Conservation (phyloP, 1,140 invertebrate genomes). For the Drosophila seguyi region DNA sequence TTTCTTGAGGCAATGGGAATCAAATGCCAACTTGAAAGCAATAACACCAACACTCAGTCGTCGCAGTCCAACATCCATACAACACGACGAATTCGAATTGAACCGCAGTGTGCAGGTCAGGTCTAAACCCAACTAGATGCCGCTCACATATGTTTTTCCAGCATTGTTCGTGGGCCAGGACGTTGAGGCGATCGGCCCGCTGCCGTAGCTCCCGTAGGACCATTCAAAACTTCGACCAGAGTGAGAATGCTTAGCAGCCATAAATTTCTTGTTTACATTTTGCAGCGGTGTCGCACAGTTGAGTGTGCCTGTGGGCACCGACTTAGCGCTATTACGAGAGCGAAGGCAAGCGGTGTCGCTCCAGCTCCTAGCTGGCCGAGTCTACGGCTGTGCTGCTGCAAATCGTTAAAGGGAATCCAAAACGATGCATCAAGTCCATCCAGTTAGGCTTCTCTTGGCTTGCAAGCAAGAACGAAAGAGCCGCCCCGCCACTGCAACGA, state of each 20-base stretch:
- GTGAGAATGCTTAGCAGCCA: conserved; percentile 51
- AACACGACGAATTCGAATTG: conserved; percentile 38
- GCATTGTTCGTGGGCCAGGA: conserved; percentile 20
- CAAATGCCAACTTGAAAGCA: conserved; percentile 83
- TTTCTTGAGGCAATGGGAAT: conserved; percentile 80
- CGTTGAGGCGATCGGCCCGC: neutral
- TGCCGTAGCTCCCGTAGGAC: conserved; percentile 15
- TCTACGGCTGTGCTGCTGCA: conserved; percentile 47
- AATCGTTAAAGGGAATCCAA: conserved; percentile 82
- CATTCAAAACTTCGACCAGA: conserved; percentile 8
- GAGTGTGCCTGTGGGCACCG: conserved; percentile 53
- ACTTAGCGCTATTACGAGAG: conserved; percentile 7
- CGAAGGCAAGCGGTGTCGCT: conserved; percentile 1
- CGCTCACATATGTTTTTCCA: conserved; percentile 69
- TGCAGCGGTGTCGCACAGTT: conserved; percentile 59
- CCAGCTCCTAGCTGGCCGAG: conserved; percentile 21
- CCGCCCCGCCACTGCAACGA: conserved; percentile 50
- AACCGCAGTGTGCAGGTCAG: conserved; percentile 56
- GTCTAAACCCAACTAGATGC: conserved; percentile 47
- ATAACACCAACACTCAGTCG: conserved; percentile 63
- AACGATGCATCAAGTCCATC: conserved; percentile 83
- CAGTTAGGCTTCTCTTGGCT: conserved; percentile 45
- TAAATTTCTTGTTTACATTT: conserved; percentile 54
- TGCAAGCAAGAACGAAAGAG: conserved; percentile 23
- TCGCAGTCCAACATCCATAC: conserved; percentile 50